phyloP scores from a whole-genome alignment of 2,888 invertebrate genomes.

The Endotricha flammealis region DNA sequence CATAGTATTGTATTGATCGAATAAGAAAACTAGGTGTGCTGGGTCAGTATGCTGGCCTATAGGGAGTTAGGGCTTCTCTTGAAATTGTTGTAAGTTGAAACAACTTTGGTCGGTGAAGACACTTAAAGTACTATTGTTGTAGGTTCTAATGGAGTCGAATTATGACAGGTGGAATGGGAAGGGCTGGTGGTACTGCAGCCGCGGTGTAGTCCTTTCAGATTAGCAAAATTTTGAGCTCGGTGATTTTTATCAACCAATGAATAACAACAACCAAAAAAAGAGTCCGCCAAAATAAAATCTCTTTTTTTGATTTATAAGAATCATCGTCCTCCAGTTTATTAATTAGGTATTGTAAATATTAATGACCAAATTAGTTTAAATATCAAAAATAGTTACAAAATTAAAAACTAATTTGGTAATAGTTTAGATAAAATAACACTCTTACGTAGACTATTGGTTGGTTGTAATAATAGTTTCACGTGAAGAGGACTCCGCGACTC shows the following conservation, averaged over 20 bases:
- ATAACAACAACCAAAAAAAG: too few relatives aligned
- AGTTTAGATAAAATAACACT: slow-evolving; percentile 3
- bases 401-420: slow-evolving; percentile 4
- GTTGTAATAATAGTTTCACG: neutral
- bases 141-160: slow-evolving; percentile 41
- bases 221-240: slow-evolving; percentile 3
- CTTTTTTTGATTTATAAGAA: slow-evolving; percentile 2
- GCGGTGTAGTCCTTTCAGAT: slow-evolving; percentile 3
- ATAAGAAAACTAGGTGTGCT: slow-evolving; percentile 58
- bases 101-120: slow-evolving; percentile 60
- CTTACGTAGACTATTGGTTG: neutral
- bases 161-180: slow-evolving; percentile 27
- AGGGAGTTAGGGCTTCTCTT: slow-evolving; percentile 54
- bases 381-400: slow-evolving; percentile 1
- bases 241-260: slow-evolving; percentile 4
- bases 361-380: slow-evolving; percentile 4
- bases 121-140: slow-evolving; percentile 77
- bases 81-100: slow-evolving; percentile 65
- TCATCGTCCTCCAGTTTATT: neutral
- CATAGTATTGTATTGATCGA: slow-evolving; percentile 70
- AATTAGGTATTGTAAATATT: slow-evolving; percentile 9
- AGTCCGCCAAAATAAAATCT: neutral
- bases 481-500: slow-evolving; percentile 19
- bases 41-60: slow-evolving; percentile 35
- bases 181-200: slow-evolving; percentile 36